Evolutionary conservation across 2,797 vertebrate genomes (phyloP), one percentile per base, ranked within the genome.

Genomic region (Poecilia velifera): DNA sequence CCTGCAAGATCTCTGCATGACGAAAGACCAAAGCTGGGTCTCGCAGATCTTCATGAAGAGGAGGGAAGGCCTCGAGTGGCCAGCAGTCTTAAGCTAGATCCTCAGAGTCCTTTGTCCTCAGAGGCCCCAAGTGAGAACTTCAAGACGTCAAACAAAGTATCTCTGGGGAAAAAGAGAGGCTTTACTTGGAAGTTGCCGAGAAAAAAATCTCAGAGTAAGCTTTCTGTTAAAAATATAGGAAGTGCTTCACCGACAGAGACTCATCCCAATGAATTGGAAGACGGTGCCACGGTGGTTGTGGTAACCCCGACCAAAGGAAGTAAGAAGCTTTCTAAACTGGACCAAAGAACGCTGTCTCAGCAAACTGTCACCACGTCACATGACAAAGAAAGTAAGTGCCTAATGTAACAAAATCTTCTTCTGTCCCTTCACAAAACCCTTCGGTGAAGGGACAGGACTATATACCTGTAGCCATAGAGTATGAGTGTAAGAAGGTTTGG

Each of bases 301-400:
- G 73, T 46, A 47, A 25, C 76, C 8, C 66, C 90, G 2, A 1
- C 81, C 47, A 89, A 75, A 43, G 13, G 22, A 43, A 90, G 6
- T 9, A 93, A 82, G 79, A 89, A 74, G 68, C 9, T 1, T 0
- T 53, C 83, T 0, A 89, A 87, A 75, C 36, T 83, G 72, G 72
- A 76, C 20, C 12, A 0, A 16, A 91, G 49, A 72, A 49, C 78
- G 0, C 51, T 3, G 2, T 94, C 94, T 6, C 47, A 74, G 25
- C 89, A 90, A 73, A 46, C 78, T 0, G 71, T 90, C 51, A 78
- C 73, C 82, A 39, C 80, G 1, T 6, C 46, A 46, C 80, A 74
- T 8, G 90, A 94, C 76, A 85, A 59, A 9, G 76, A 91, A 47
- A 91, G 94, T 95, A 83, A 93, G 94, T 92, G 71, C 6, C 13